Conservation (phyloP, 2,888 invertebrate genomes). For the Liopterus haemorrhoidalis region DNA sequence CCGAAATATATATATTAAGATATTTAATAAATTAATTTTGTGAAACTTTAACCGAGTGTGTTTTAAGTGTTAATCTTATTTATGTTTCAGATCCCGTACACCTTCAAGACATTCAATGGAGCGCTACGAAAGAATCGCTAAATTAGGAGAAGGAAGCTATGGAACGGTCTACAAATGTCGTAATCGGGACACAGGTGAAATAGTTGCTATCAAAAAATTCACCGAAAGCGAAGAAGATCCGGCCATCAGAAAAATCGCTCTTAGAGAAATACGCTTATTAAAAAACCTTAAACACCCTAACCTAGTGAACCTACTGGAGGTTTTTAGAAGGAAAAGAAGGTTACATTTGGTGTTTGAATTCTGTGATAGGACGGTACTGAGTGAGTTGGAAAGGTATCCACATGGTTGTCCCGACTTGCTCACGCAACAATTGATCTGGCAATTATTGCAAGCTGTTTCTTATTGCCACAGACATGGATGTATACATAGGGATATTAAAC, state of each 20-base stretch:
- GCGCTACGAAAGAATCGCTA: slow-evolving; percentile 88
- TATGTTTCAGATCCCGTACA: slow-evolving; percentile 64
- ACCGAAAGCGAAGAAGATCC: slow-evolving; percentile 96
- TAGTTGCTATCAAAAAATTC: slow-evolving; percentile 96
- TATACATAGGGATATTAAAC: slow-evolving; percentile 96
- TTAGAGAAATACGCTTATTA: slow-evolving; percentile 87
- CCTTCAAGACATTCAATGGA: slow-evolving; percentile 79
- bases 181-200: slow-evolving; percentile 87
- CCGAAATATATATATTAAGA: too few species aligned
- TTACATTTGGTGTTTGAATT: slow-evolving; percentile 97
- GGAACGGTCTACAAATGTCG: slow-evolving; percentile 95
- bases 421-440: slow-evolving; percentile 90
- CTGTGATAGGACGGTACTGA: slow-evolving; percentile 94
- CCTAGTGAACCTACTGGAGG: slow-evolving; percentile 93
- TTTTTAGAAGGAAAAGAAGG: slow-evolving; percentile 90
- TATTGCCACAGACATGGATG: slow-evolving; percentile 97
- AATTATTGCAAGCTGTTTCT: slow-evolving; percentile 88
- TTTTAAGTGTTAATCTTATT: slow-evolving; percentile 9
- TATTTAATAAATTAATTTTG: too few species aligned
- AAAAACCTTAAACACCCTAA: slow-evolving; percentile 99
- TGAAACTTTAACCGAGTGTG: too few species aligned
- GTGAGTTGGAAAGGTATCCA: slow-evolving; percentile 92
- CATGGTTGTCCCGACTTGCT: slow-evolving; percentile 86
- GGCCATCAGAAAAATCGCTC: slow-evolving; percentile 90
- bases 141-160: slow-evolving; percentile 93